Conservation (phyloP, 2,113 vertebrate species). For the Saguinus midas region DNA sequence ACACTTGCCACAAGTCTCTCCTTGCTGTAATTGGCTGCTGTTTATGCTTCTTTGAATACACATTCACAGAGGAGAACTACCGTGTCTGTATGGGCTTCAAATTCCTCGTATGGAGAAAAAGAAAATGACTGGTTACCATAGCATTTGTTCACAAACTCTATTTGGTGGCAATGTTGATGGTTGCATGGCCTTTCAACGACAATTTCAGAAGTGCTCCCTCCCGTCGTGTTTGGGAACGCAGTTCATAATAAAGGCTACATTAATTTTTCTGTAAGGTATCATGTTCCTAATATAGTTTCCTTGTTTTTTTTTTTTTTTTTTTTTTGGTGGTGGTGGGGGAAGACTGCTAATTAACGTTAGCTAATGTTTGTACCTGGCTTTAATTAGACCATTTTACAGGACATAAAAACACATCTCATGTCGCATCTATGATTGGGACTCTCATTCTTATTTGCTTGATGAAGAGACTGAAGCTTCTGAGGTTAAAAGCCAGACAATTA, state of each 20-base stretch:
- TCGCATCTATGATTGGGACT: background rate
- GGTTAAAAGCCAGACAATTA: background rate
- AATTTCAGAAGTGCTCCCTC: background rate
- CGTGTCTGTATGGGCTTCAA: background rate
- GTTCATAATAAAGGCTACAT: background rate
- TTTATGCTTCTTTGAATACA: slow-evolving; percentile 12
- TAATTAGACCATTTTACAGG: slow-evolving; percentile 10
- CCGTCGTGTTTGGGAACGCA: background rate
- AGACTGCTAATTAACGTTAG: background rate
- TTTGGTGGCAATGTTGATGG: background rate
- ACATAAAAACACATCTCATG: slow-evolving; percentile 9
- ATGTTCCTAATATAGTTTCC: background rate
- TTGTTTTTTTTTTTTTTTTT: background rate
- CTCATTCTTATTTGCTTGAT: background rate
- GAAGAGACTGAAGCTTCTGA: background rate
- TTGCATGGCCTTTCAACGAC: background rate
- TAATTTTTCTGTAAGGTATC: background rate
- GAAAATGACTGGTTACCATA: background rate
- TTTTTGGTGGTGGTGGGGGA: background rate
- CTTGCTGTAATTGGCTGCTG: slow-evolving; percentile 33
- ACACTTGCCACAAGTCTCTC: background rate
- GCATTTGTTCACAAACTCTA: background rate
- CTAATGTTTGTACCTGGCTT: slow-evolving; percentile 15
- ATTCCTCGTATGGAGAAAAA: slow-evolving; percentile 20
- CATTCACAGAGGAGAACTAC: background rate